A percentile compares a stretch with the other conserved stretches of the same genome.
phyloP scores from a whole-genome alignment of 64 coral and sea anemone species.

The Montipora cactus region DNA sequence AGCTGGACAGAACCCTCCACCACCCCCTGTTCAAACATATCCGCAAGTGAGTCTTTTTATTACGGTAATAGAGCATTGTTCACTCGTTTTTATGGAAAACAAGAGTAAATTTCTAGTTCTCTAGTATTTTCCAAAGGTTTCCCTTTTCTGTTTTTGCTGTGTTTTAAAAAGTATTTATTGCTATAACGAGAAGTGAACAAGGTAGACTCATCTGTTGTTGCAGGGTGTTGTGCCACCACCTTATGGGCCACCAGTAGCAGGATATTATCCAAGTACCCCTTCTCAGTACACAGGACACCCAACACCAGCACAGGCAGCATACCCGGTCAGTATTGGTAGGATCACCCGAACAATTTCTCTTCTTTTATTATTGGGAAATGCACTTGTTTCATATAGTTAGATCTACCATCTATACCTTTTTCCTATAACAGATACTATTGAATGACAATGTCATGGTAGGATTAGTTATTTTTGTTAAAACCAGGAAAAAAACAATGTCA shows the following conservation, averaged over 20 bases:
- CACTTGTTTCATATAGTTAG: too few species aligned
- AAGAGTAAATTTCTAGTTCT: too few species aligned
- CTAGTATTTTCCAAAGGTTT: too few species aligned
- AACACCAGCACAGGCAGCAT: conserved; percentile 35
- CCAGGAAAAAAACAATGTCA: too few species aligned
- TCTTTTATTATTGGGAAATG: too few species aligned
- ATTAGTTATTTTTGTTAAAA: too few species aligned
- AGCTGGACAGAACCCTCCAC: background rate
- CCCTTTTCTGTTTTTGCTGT: too few species aligned
- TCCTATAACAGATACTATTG: too few species aligned
- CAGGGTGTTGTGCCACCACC: conserved; percentile 9
- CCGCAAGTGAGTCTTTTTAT: background rate
- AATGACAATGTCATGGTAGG: too few species aligned
- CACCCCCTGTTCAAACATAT: background rate
- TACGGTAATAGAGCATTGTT: too few species aligned
- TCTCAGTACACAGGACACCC: background rate
- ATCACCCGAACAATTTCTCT: background rate
- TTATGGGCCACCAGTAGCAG: background rate
- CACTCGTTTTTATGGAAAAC: too few species aligned
- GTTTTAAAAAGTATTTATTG: background rate
- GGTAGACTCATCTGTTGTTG: background rate
- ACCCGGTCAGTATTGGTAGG: conserved; percentile 4
- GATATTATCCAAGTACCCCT: background rate
- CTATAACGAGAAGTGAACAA: background rate
- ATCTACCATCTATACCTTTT: too few species aligned